Conservation (phyloP, 2,797 vertebrate genomes). For the Telmatherina bonti region DNA sequence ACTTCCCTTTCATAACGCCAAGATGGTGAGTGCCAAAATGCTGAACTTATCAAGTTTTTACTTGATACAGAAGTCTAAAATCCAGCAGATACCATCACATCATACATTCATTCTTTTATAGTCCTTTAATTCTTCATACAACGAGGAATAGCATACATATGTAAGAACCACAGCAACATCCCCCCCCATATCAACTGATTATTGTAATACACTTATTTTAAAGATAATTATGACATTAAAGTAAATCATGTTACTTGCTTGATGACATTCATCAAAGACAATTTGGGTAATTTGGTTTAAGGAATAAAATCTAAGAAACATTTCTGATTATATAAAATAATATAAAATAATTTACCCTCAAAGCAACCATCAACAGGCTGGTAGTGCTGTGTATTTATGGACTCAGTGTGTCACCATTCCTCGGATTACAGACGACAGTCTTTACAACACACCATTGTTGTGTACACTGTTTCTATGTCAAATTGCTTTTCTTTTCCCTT, state of each 20-base stretch:
- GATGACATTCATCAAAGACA: neutral
- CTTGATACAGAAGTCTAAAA: neutral
- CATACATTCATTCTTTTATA: too few relatives aligned
- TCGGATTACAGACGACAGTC: neutral
- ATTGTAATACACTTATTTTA: neutral
- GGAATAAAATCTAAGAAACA: neutral
- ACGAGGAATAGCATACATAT: neutral
- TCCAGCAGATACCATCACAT: neutral
- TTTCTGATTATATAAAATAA: too few relatives aligned
- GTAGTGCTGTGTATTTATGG: constrained; percentile 5
- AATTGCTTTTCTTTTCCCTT: constrained; percentile 38
- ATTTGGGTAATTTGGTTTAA: constrained; percentile 7
- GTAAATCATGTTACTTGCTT: neutral
- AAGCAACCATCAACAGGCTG: neutral
- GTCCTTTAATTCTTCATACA: too few relatives aligned
- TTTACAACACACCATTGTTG: neutral
- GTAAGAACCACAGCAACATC: neutral
- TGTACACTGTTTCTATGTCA: constrained; percentile 31
- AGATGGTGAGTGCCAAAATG: neutral
- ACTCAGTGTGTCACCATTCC: constrained; percentile 18
- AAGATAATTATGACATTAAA: neutral
- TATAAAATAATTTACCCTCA: neutral
- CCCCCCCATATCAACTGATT: neutral
- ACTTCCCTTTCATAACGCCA: neutral
- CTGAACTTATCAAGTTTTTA: too few relatives aligned